phyloP scores from a whole-genome alignment of 2,797 vertebrate genomes.

The Lycodopsis pacificus region DNA sequence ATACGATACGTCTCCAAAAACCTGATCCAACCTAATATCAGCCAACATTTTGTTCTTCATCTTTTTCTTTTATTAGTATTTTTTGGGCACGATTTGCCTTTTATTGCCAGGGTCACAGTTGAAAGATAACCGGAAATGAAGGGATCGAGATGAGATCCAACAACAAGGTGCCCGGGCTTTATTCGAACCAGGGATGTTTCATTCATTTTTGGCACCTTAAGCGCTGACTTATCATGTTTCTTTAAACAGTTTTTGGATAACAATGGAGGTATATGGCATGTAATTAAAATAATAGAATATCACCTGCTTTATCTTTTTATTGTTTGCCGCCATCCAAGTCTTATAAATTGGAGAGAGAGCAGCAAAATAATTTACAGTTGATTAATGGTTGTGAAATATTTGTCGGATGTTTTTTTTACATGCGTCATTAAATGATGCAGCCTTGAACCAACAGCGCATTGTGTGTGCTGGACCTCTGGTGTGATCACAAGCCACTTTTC shows the following conservation, averaged over 20 bases:
- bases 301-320: not conserved
- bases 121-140: not conserved
- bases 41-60: not conserved
- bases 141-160: not conserved
- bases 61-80: not conserved
- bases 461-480: constrained; percentile 44
- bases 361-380: not conserved
- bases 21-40: not conserved
- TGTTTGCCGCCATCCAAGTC: not conserved
- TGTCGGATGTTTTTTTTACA: not conserved
- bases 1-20: not conserved
- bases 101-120: not conserved
- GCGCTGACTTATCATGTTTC: not conserved
- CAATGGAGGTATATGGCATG: not conserved
- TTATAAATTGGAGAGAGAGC: not conserved
- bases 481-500: constrained; percentile 61
- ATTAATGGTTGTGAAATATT: not conserved
- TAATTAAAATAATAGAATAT: not conserved
- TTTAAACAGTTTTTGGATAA: not conserved
- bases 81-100: not conserved
- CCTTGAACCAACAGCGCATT: constrained; percentile 29
- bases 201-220: not conserved
- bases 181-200: not conserved
- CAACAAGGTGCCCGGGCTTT: not conserved
- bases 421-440: not conserved